phyloP scores from a whole-genome alignment of 2,797 vertebrate species.

The Triplophysa bombifrons region DNA sequence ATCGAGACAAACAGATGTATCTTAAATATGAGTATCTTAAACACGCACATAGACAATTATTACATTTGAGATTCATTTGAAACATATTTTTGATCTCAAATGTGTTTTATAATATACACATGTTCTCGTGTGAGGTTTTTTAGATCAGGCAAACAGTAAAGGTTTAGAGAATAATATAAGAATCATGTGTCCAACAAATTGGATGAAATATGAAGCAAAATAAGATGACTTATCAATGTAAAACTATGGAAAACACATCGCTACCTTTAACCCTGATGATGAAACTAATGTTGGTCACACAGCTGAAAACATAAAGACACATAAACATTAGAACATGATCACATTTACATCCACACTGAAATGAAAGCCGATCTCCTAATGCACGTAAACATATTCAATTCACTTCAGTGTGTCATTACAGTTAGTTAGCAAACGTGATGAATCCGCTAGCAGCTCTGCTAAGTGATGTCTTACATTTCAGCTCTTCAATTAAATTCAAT shows the following conservation, averaged over 20 bases:
- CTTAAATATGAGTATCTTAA: no score
- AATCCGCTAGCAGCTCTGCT: slow-evolving; percentile 23
- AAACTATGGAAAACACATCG: not conserved
- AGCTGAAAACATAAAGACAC: not conserved
- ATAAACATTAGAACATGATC: not conserved
- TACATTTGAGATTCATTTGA: no score
- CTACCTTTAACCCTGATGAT: slow-evolving; percentile 13
- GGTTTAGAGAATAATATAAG: not conserved
- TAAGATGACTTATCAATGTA: no score
- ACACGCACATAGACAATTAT: no score
- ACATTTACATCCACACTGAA: no score
- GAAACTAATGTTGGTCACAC: not conserved
- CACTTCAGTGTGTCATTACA: not conserved
- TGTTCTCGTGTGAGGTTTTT: no score
- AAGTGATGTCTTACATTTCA: not conserved
- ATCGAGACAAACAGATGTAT: no score
- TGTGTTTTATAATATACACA: no score
- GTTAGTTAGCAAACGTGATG: not conserved
- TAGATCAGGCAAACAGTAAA: no score
- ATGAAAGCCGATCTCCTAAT: not conserved
- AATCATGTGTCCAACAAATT: not conserved
- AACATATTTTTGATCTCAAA: no score
- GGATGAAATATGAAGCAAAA: no score
- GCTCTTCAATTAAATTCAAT: not conserved
- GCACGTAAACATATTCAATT: not conserved